Evolutionary conservation across 2,888 invertebrate genomes (phyloP).

Genomic region (Diaperis boleti): DNA sequence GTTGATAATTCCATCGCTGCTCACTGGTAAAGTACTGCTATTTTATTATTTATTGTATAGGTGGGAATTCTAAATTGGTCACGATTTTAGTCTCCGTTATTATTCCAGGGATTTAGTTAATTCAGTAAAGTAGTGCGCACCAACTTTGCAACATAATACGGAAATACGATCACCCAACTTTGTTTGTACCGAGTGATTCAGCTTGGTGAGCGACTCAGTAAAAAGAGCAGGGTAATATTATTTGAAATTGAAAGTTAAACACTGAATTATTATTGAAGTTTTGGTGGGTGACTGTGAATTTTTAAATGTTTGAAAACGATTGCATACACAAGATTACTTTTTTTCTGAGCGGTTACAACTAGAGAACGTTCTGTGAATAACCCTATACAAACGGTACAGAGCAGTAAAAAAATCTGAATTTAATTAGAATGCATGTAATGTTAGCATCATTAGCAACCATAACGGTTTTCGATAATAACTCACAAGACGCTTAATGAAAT

Average conservation of each 20-base stretch:
- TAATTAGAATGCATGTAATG: constrained; percentile 32
- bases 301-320: too few species aligned
- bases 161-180: background rate
- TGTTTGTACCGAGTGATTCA: too few species aligned
- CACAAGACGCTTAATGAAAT: constrained; percentile 41
- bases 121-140: background rate
- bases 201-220: too few species aligned
- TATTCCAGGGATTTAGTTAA: constrained; percentile 8
- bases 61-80: constrained; percentile 30
- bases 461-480: constrained; percentile 40
- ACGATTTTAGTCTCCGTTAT: constrained; percentile 19
- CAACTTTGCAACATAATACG: background rate
- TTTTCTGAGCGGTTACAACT: too few species aligned
- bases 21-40: constrained; percentile 19
- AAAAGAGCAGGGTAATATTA: too few species aligned
- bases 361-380: too few species aligned
- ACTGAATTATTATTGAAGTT: too few species aligned
- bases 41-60: constrained; percentile 30
- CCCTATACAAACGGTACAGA: too few species aligned
- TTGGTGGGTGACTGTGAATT: too few species aligned
- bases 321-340: too few species aligned
- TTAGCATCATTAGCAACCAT: constrained; percentile 34
- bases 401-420: constrained; percentile 14
- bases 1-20: constrained; percentile 23
- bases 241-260: too few species aligned